A percentile compares a stretch with the other conserved stretches of the same genome.
Conservation (phyloP, 2,113 vertebrate genomes). For the Oxyura jamaicensis region DNA sequence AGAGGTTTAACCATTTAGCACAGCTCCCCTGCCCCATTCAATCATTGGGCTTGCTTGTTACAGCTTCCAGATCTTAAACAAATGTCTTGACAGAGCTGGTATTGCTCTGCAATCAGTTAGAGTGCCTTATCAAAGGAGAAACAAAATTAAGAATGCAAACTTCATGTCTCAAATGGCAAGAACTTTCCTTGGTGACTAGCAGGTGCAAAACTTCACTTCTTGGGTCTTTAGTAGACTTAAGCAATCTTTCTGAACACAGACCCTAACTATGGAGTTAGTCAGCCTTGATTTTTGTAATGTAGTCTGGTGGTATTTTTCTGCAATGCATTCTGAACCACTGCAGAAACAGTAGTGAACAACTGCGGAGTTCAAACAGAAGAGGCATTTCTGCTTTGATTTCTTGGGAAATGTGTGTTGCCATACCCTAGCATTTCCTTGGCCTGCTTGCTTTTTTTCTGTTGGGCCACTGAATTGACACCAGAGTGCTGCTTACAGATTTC, state of each 20-base stretch:
- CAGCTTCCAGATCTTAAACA: slow-evolving; percentile 24
- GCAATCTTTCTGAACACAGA: background rate
- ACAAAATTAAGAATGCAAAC: background rate
- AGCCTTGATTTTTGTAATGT: background rate
- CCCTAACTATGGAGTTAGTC: background rate
- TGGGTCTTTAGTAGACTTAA: background rate
- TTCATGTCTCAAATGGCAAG: background rate
- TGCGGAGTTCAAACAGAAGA: background rate
- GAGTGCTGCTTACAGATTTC: background rate
- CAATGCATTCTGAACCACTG: background rate
- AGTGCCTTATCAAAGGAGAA: background rate
- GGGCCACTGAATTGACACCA: background rate
- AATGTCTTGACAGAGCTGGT: background rate
- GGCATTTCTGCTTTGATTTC: background rate
- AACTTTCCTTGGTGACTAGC: background rate
- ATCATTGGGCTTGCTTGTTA: background rate
- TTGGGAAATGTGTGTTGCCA: background rate
- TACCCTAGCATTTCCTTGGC: background rate
- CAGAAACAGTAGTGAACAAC: background rate
- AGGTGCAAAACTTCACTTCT: background rate
- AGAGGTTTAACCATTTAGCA: slow-evolving; percentile 34
- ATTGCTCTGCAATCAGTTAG: background rate
- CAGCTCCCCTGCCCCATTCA: background rate
- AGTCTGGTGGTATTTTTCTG: background rate
- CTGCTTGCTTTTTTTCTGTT: background rate